Evolutionary conservation across 2,888 invertebrate genomes (phyloP), one percentile per base, ranked within the genome.

Genomic region (Eurytoma adleriae): DNA sequence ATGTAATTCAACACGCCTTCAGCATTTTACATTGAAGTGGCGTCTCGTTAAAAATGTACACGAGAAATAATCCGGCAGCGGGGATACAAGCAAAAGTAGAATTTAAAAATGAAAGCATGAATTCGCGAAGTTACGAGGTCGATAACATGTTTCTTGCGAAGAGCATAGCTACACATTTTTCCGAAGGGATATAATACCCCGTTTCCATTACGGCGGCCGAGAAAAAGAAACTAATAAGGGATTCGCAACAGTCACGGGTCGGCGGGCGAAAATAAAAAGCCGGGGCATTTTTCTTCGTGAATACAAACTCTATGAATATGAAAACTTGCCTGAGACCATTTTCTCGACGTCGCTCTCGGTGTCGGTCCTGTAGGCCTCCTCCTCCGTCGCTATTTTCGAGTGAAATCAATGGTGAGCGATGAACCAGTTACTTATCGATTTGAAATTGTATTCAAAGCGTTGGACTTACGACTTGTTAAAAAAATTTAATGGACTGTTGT

Each of bases 311-410:
- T 67, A 57, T 54, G 56, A 66, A 73, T 75, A 48, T 48, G 50
- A 66, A 78, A 73, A 82, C 82, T 82, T 82, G 82, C 82, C 82
- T 82, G 78, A 66, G 20, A 73, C 59, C 57, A 77, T 70, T 66
- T 76, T 18, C 69, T 82, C 82, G 74, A 64, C 69, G 7, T 71
- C 72, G 64, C 14, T 40, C 40, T 20, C 40, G 77, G n/a, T 30
- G 62, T 71, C 78, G 27, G 3, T 74, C 30, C 78, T 67, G 70
- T 75, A 74, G 67, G 24, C 54, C 57, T 79, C 82, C 74, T 78
- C 72, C 30, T 76, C 77, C 48, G 48, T 48, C 0, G 64, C 72
- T 69, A 72, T 16, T 64, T 20, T 16, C 40, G 12, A 40, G 40
- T 40, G n/a, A 52, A 68, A 75, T 75, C 74, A 75, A 67, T 56